Evolutionary conservation across 2,888 invertebrate genomes (phyloP), one percentile per base, ranked within the genome.

Genomic region (Apocheima hispidaria): DNA sequence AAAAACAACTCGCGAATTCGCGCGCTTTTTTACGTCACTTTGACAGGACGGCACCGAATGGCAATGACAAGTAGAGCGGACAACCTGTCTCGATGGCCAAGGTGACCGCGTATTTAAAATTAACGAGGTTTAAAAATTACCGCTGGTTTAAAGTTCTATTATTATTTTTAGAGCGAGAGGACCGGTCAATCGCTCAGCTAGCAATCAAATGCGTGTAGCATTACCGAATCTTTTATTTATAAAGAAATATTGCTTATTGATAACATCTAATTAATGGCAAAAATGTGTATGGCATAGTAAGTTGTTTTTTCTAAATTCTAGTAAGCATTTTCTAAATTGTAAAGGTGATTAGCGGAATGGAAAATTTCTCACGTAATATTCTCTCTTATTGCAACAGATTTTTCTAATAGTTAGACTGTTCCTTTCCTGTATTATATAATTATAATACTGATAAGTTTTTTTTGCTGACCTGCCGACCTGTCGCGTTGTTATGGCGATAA

Each of bases 11-110:
- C 67, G 66, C 69, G 69, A 57, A 68, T 88, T 86, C 83, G 85
- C 90, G 90, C 87, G 82, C 77, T 86, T 84, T 82, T 67, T 78
- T 81, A 88, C 84, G 90, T 90, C 90, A 90, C 88, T 88, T 86
- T 88, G 87, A 87, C 87, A 87, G 75, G 66, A 68, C 77, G 12
- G 40, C 60, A 52, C 59, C 36, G 28, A 75, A 75, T 82, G 83
- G 83, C 85, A 83, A 81, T 79, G 84, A 75, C 75, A 79, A 83
- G 69, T 84, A 73, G 80, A 82, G 79, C 81, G 76, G 70, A 70
- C 41, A 78, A 79, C 81, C 72, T 66, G 79, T 78, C 77, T 74
- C 74, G 73, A 73, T 72, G 78, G 82, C 81, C 90, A 90, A 91
- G 90, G 91, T 78, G 67, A 87, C 72, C 79, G 64, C 78, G 77